Evolutionary conservation across 2,113 vertebrate species (phyloP).

Genomic region (Brachyistius frenatus): DNA sequence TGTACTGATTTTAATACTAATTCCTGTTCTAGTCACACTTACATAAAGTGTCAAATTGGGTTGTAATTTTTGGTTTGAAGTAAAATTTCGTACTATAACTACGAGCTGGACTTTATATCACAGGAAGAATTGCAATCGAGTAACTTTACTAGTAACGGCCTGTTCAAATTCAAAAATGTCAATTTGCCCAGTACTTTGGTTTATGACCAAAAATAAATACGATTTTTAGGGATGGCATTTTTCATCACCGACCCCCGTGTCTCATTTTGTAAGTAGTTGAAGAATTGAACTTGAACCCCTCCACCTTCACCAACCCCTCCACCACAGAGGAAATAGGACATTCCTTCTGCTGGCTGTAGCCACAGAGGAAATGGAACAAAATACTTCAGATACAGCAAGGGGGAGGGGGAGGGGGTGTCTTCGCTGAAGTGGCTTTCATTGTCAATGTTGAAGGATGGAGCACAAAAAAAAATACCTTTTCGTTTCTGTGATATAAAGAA

Average conservation of each 20-base stretch:
- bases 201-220: too few species aligned
- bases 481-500: not conserved
- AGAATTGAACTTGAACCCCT: not conserved
- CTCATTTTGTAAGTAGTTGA: slow-evolving; percentile 1
- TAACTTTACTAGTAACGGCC: too few species aligned
- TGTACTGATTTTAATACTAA: too few species aligned
- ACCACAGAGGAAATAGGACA: slow-evolving; percentile 60
- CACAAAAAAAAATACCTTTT: slow-evolving; percentile 8
- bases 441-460: slow-evolving; percentile 16
- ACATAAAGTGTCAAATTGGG: too few species aligned
- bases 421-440: slow-evolving; percentile 41
- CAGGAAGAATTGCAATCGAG: too few species aligned
- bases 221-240: not conserved
- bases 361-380: slow-evolving; percentile 69
- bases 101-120: not conserved
- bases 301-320: not conserved
- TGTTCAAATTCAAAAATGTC: too few species aligned
- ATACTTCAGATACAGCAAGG: slow-evolving; percentile 58
- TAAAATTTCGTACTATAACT: not conserved
- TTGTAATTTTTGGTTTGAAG: not conserved
- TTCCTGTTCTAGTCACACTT: too few species aligned
- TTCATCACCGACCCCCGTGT: not conserved
- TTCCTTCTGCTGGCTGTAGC: slow-evolving; percentile 47
- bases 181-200: too few species aligned
- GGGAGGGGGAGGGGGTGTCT: slow-evolving; percentile 44